Evolutionary conservation across 2,888 invertebrate species (phyloP).

Genomic region (Aphrophora alni): DNA sequence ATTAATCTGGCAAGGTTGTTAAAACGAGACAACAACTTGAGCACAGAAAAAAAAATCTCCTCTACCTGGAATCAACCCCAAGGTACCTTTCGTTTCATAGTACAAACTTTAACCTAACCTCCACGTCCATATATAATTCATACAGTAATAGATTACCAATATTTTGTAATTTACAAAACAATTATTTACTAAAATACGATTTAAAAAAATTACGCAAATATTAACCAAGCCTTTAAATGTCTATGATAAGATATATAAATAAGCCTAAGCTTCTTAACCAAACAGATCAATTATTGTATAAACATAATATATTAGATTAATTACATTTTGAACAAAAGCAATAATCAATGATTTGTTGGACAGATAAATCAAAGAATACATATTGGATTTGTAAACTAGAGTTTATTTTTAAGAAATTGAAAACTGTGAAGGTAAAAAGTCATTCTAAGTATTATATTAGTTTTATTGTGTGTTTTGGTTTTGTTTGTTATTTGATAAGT

Average conservation of each 20-base stretch:
- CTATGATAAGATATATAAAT: not conserved
- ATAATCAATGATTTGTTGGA: not conserved
- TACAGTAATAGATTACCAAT: not conserved
- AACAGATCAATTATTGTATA: not conserved
- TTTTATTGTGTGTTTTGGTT: not conserved
- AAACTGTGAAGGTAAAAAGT: not conserved
- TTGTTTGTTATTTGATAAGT: not conserved
- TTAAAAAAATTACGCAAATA: not conserved
- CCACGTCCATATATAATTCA: too few relatives aligned
- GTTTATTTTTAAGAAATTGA: not conserved
- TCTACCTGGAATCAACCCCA: too few relatives aligned
- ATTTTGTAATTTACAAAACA: not conserved
- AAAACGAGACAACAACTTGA: too few relatives aligned
- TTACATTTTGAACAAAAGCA: not conserved
- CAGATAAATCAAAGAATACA: not conserved
- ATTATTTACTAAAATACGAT: not conserved
- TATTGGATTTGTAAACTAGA: not conserved
- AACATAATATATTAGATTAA: not conserved
- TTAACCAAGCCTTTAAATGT: not conserved
- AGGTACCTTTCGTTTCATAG: too few relatives aligned
- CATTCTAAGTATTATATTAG: too few relatives aligned
- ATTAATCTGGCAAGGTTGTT: too few relatives aligned
- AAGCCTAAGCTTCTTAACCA: not conserved
- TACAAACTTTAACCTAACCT: too few relatives aligned
- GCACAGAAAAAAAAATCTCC: too few relatives aligned